A percentile compares a stretch with the other conserved stretches of the same genome.
Conservation (phyloP, 2,888 invertebrate genomes). For the Congeria kusceri region DNA sequence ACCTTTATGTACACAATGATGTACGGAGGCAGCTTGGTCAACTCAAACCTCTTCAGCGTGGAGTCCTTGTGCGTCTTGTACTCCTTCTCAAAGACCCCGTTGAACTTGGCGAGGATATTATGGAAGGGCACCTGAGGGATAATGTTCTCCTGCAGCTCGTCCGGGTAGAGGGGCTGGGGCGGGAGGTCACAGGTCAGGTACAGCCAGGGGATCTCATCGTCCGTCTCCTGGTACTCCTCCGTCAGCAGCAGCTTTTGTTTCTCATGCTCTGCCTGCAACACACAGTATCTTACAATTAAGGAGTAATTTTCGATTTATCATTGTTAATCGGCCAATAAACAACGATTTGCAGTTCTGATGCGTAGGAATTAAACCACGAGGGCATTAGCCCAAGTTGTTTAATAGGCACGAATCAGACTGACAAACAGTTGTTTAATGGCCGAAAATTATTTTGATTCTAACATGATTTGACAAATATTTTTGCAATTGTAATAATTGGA, state of each 20-base stretch:
- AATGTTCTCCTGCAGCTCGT: constrained; percentile 98
- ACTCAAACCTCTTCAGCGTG: constrained; percentile 98
- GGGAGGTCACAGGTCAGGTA: constrained; percentile 99
- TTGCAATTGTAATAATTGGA: too few relatives aligned
- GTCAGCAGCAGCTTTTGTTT: constrained; percentile 92
- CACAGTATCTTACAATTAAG: too few relatives aligned
- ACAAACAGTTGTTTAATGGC: too few relatives aligned
- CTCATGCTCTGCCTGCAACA: constrained; percentile 91
- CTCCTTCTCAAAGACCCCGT: constrained; percentile 97
- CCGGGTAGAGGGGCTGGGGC: constrained; percentile 97
- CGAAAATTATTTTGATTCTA: too few relatives aligned
- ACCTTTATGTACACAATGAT: constrained; percentile 97
- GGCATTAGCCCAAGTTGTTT: too few relatives aligned
- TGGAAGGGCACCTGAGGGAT: constrained; percentile 99
- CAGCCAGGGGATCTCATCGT: constrained; percentile 96
- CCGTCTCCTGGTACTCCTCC: constrained; percentile 91
- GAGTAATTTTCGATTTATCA: too few relatives aligned
- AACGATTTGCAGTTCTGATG: too few relatives aligned
- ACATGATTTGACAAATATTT: too few relatives aligned
- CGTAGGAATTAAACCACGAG: too few relatives aligned
- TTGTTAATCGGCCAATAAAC: too few relatives aligned
- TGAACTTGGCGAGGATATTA: constrained; percentile 97
- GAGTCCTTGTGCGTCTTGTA: constrained; percentile 99
- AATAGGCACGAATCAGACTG: too few relatives aligned
- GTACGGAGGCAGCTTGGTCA: constrained; percentile 96